Percentiles rank a stretch among this genome's conserved stretches.
Evolutionary conservation across 1,140 invertebrate species (phyloP).

Genomic region (Diprion similis): DNA sequence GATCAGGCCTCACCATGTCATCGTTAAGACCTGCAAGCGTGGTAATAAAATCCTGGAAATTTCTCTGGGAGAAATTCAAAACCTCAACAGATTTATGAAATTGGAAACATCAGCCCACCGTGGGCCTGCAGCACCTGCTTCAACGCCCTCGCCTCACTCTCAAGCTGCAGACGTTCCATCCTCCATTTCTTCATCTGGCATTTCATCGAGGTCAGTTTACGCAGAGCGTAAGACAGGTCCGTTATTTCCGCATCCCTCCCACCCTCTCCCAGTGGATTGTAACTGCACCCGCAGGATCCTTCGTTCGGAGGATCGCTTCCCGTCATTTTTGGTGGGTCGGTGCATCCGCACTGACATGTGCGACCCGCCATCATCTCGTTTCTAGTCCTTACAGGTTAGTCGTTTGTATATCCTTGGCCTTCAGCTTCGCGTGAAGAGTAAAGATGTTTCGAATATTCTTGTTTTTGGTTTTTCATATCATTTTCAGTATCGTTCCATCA

Average conservation of each 20-base stretch:
- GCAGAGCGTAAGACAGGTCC: slow-evolving; percentile 47
- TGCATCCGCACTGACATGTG: slow-evolving; percentile 40
- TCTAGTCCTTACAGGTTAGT: neutral
- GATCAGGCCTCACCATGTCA: slow-evolving; percentile 43
- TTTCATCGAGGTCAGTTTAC: slow-evolving; percentile 51
- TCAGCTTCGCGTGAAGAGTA: neutral
- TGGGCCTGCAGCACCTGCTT: slow-evolving; percentile 43
- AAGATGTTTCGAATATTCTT: neutral
- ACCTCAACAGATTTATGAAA: neutral
- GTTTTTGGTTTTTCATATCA: neutral
- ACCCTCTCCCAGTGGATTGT: slow-evolving; percentile 44
- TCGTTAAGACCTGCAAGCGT: slow-evolving; percentile 41
- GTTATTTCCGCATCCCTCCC: slow-evolving; percentile 41
- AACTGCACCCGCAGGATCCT: slow-evolving; percentile 41
- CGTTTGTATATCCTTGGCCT: neutral
- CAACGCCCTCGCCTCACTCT: slow-evolving; percentile 48
- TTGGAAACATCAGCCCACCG: slow-evolving; percentile 34
- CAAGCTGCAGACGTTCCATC: slow-evolving; percentile 43
- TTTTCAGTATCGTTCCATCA: neutral
- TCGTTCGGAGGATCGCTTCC: slow-evolving; percentile 37
- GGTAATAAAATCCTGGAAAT: neutral
- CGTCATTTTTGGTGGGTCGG: slow-evolving; percentile 21
- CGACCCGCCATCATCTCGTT: slow-evolving; percentile 5
- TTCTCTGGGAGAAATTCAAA: neutral
- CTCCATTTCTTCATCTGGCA: slow-evolving; percentile 54